Percentiles rank a stretch among this genome's conserved stretches.
Evolutionary conservation across 1,140 invertebrate genomes (phyloP).

Genomic region (Pseudomyrmex pallidus): DNA sequence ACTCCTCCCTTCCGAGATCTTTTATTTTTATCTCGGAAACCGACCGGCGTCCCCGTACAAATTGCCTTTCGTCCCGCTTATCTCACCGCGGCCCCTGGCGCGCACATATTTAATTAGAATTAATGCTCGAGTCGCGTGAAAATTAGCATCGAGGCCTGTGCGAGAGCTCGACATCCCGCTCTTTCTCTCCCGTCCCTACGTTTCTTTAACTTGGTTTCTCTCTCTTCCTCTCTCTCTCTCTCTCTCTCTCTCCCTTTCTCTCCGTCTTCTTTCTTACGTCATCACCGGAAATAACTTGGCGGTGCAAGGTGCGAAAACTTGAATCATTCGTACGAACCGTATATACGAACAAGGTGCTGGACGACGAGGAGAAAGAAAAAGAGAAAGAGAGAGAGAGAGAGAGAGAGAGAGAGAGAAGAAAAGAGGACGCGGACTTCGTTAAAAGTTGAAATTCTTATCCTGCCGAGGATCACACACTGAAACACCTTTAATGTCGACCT

Average conservation of each 20-base stretch:
- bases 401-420: conserved; percentile 4
- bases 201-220: neutral
- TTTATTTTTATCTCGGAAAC: conserved; percentile 74
- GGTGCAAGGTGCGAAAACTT: conserved; percentile 73
- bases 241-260: neutral
- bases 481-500: conserved; percentile 64
- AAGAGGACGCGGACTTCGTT: conserved; percentile 56
- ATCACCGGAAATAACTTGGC: conserved; percentile 72
- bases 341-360: conserved; percentile 24
- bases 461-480: conserved; percentile 49
- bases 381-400: neutral
- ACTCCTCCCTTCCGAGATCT: conserved; percentile 19
- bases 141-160: conserved; percentile 72
- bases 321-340: conserved; percentile 59
- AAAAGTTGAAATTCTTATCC: conserved; percentile 68
- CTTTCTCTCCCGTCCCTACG: neutral
- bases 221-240: too few relatives aligned
- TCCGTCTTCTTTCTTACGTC: conserved; percentile 60
- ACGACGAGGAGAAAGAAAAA: neutral
- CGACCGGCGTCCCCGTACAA: conserved; percentile 73
- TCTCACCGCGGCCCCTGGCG: conserved; percentile 69
- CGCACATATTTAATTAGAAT: conserved; percentile 78
- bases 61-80: conserved; percentile 77
- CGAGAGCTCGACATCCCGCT: conserved; percentile 16
- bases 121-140: conserved; percentile 74